A percentile compares a stretch with the other conserved stretches of the same genome.
Evolutionary conservation across 2,797 vertebrate species (phyloP).

Genomic region (Oreochromis mossambicus): DNA sequence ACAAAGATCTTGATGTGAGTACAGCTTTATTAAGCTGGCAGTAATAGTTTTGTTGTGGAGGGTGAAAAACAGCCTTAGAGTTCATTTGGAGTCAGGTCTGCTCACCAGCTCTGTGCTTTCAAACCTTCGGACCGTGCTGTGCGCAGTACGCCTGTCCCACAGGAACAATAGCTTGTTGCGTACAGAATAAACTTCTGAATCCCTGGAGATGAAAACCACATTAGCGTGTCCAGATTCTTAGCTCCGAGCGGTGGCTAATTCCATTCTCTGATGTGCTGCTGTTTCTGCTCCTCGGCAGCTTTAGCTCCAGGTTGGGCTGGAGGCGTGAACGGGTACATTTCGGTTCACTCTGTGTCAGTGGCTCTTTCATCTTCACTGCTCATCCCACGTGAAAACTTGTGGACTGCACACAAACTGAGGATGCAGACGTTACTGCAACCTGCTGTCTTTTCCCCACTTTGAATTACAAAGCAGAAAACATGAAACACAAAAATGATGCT

Average conservation of each 20-base stretch:
- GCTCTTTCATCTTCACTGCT: neutral
- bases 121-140: neutral
- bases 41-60: neutral
- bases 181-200: neutral
- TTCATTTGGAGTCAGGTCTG: neutral
- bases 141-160: neutral
- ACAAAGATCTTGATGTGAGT: neutral
- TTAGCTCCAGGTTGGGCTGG: conserved; percentile 9
- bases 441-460: neutral
- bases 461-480: neutral
- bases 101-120: neutral
- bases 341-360: neutral
- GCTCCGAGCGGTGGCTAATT: conserved; percentile 35
- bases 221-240: conserved; percentile 15
- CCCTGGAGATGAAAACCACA: conserved; percentile 6
- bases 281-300: neutral
- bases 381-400: neutral
- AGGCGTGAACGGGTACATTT: neutral
- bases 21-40: neutral
- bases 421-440: neutral
- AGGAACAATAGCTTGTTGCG: neutral
- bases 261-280: conserved; percentile 9
- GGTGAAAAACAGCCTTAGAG: neutral
- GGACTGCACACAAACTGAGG: neutral
- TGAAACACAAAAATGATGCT: neutral